Evolutionary conservation across 2,113 vertebrate genomes (phyloP).

Genomic region (Caretta caretta): DNA sequence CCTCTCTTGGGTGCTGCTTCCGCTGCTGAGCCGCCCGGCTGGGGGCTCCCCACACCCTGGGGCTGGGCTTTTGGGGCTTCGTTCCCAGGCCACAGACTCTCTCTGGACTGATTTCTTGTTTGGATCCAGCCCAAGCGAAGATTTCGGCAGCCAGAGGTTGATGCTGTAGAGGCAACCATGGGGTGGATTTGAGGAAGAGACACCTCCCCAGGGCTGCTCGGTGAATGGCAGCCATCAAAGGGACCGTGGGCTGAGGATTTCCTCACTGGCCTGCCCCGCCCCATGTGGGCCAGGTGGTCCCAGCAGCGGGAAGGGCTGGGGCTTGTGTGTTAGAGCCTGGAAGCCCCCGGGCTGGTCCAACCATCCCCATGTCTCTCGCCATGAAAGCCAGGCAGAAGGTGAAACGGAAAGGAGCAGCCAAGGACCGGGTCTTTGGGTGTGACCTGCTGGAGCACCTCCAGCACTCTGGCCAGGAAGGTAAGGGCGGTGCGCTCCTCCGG

Average conservation of each 20-base stretch:
- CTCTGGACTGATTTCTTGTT: background rate
- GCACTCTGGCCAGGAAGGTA: conserved; percentile 87
- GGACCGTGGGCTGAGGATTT: background rate
- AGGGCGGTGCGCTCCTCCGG: conserved; percentile 3
- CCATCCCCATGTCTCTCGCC: conserved; percentile 63
- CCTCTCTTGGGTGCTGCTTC: background rate
- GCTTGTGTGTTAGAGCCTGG: background rate
- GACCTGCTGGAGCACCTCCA: conserved; percentile 89
- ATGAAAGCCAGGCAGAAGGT: conserved; percentile 87
- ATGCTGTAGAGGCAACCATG: background rate
- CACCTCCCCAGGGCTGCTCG: background rate
- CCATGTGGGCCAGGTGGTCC: background rate
- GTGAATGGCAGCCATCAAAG: background rate
- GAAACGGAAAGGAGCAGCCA: conserved; percentile 84
- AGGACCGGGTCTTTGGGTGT: conserved; percentile 93
- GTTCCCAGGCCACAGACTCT: background rate
- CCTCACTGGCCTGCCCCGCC: too few species aligned
- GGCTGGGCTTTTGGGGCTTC: background rate
- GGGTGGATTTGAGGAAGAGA: background rate
- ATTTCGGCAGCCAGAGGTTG: background rate
- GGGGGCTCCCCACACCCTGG: background rate
- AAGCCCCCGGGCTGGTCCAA: background rate
- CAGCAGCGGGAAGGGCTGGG: background rate
- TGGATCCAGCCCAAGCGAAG: background rate
- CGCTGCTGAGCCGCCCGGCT: background rate